A percentile compares a stretch with the other conserved stretches of the same genome.
Evolutionary conservation across 2,797 vertebrate species (phyloP).

Genomic region (Taenioides sp.): DNA sequence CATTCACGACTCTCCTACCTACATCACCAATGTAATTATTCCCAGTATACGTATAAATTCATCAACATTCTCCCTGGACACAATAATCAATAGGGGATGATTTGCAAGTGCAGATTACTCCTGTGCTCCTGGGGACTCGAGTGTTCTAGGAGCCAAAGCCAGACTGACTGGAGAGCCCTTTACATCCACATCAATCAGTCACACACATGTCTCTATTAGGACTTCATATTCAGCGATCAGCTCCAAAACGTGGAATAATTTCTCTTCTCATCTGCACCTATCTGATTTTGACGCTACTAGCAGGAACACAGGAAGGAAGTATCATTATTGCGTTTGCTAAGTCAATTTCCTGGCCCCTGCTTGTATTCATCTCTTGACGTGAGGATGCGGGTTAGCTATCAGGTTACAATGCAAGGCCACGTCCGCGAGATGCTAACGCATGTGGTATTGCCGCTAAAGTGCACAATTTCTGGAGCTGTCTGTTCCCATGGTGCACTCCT

Average conservation of each 20-base stretch:
- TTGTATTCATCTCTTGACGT: constrained; percentile 60
- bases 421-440: constrained; percentile 22
- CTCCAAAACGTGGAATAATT: constrained; percentile 22
- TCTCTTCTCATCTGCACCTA: constrained; percentile 34
- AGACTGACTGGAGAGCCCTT: constrained; percentile 9
- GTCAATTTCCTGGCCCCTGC: constrained; percentile 68
- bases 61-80: background rate
- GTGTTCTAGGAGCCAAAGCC: background rate
- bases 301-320: constrained; percentile 67
- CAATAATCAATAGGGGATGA: constrained; percentile 1
- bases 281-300: constrained; percentile 58
- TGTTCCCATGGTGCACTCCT: constrained; percentile 18
- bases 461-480: constrained; percentile 23
- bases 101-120: background rate
- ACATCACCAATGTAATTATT: background rate
- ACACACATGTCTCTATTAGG: constrained; percentile 7
- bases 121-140: background rate
- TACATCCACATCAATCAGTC: constrained; percentile 3
- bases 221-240: background rate
- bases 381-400: constrained; percentile 52
- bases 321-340: constrained; percentile 61
- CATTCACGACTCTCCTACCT: background rate
- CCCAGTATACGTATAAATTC: background rate
- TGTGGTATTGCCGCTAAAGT: constrained; percentile 31
- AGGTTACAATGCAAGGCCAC: constrained; percentile 50